Evolutionary conservation across 2,888 invertebrate species (phyloP).

Genomic region (Acrobasis suavella): DNA sequence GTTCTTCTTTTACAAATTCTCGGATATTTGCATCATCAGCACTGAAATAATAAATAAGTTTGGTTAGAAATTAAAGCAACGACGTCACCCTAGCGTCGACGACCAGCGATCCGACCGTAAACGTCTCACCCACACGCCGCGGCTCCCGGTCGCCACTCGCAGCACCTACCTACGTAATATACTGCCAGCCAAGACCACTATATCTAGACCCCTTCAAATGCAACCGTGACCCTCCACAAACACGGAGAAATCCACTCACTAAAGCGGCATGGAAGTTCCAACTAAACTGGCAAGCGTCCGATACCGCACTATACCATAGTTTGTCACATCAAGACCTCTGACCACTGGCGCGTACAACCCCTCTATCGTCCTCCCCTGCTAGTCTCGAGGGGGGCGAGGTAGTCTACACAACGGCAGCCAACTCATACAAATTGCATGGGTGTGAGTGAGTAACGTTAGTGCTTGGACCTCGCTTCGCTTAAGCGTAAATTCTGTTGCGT

Average conservation of each 20-base stretch:
- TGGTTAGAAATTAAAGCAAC: slow-evolving; percentile 24
- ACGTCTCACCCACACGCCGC: slow-evolving; percentile 81
- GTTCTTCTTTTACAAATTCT: too few species aligned
- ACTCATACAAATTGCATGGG: slow-evolving; percentile 74
- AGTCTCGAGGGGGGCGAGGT: slow-evolving; percentile 49
- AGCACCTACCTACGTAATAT: slow-evolving; percentile 72
- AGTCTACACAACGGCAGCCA: slow-evolving; percentile 43
- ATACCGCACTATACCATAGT: slow-evolving; percentile 77
- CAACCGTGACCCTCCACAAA: slow-evolving; percentile 35
- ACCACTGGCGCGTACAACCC: slow-evolving; percentile 65
- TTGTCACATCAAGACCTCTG: slow-evolving; percentile 72
- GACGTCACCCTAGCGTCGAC: slow-evolving; percentile 64
- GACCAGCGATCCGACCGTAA: slow-evolving; percentile 80
- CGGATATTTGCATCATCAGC: too few species aligned
- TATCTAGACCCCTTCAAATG: slow-evolving; percentile 44
- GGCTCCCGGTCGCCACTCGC: slow-evolving; percentile 75
- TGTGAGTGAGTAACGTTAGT: slow-evolving; percentile 77
- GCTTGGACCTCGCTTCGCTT: slow-evolving; percentile 75
- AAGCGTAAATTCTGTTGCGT: slow-evolving; percentile 81
- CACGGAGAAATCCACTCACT: slow-evolving; percentile 30
- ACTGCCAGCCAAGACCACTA: slow-evolving; percentile 50
- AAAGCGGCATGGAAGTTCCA: slow-evolving; percentile 45
- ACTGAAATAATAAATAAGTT: background rate
- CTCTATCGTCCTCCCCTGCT: slow-evolving; percentile 49
- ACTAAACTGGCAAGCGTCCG: slow-evolving; percentile 53